Evolutionary conservation across 2,113 vertebrate species (phyloP).

Genomic region (Calidris pugnax): DNA sequence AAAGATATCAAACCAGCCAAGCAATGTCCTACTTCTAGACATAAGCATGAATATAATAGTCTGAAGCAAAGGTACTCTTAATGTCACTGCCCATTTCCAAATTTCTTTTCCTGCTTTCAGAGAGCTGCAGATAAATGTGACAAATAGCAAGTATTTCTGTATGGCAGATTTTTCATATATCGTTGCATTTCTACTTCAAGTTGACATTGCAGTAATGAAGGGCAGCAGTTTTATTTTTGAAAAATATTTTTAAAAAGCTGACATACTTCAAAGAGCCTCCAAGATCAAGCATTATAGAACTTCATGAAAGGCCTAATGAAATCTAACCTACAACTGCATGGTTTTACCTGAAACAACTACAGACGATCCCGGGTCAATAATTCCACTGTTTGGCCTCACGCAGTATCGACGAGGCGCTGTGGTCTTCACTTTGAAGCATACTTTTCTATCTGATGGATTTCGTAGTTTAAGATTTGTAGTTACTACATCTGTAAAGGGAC

Average conservation of each 20-base stretch:
- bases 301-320: background rate
- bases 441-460: constrained; percentile 94
- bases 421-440: constrained; percentile 99
- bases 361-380: constrained; percentile 88
- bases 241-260: background rate
- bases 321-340: background rate
- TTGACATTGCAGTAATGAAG: background rate
- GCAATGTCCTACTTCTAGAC: background rate
- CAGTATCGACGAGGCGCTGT: constrained; percentile 96
- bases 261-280: background rate
- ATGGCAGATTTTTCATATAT: background rate
- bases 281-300: background rate
- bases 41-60: background rate
- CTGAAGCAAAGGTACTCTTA: background rate
- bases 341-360: constrained; percentile 90
- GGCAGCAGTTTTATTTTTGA: background rate
- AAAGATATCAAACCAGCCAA: background rate
- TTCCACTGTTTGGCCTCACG: constrained; percentile 97
- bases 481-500: constrained; percentile 98
- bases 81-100: background rate
- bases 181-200: background rate
- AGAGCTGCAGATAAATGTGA: background rate
- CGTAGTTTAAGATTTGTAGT: constrained; percentile 96
- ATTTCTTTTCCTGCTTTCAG: background rate
- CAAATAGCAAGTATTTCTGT: background rate